phyloP scores from a whole-genome alignment of 2,888 invertebrate genomes.

The Agrotis clavis region DNA sequence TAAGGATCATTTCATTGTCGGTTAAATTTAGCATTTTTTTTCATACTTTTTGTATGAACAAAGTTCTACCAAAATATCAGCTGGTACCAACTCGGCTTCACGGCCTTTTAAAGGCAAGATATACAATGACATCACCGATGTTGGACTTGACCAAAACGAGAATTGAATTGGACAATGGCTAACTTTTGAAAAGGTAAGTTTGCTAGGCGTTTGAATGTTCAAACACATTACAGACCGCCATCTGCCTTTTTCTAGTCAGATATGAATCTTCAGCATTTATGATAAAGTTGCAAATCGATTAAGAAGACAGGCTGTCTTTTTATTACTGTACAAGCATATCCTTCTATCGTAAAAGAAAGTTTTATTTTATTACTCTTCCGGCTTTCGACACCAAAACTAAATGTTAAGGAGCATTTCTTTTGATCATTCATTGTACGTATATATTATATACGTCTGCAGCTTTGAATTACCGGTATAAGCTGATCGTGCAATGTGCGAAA shows the following conservation, averaged over 20 bases:
- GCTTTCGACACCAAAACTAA: constrained; percentile 28
- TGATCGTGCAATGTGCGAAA: too few species aligned
- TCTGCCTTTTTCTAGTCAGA: too few species aligned
- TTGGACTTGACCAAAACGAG: constrained; percentile 25
- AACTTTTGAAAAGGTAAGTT: constrained; percentile 36
- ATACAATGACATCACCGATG: constrained; percentile 17
- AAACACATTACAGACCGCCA: not conserved
- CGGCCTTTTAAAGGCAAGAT: too few species aligned
- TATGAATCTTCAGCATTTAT: too few species aligned
- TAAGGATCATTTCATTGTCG: too few species aligned
- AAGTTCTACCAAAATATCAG: too few species aligned
- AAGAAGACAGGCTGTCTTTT: not conserved
- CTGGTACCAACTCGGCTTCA: too few species aligned
- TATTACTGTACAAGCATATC: constrained; percentile 32
- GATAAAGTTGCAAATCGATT: too few species aligned
- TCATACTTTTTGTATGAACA: too few species aligned
- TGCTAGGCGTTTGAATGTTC: not conserved
- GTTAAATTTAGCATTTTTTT: too few species aligned
- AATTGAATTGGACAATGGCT: constrained; percentile 19
- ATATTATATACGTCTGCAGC: too few species aligned
- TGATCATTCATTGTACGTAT: constrained; percentile 26
- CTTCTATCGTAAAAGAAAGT: constrained; percentile 38
- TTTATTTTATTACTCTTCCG: constrained; percentile 37
- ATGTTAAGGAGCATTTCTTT: constrained; percentile 29
- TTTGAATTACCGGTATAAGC: too few species aligned